phyloP scores from a whole-genome alignment of 23 tunicate species.

The Phallusia fumigata region DNA sequence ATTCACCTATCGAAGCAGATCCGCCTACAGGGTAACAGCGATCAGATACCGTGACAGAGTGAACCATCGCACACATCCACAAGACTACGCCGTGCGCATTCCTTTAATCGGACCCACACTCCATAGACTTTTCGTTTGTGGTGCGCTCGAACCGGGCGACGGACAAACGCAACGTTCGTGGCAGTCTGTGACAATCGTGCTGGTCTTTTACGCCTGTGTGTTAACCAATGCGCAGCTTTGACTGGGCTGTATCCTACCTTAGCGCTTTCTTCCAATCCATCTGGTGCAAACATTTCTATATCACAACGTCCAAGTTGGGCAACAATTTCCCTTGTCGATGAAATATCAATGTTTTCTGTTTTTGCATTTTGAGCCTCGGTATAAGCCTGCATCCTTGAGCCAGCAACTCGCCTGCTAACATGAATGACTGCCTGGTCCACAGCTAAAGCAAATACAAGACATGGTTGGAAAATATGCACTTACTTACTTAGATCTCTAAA shows the following conservation, averaged over 20 bases:
- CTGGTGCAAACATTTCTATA: slow-evolving; percentile 62
- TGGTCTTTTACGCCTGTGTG: no score
- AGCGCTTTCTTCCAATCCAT: background rate
- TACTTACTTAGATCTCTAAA: no score
- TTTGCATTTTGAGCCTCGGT: slow-evolving; percentile 85
- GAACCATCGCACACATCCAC: slow-evolving; percentile 52
- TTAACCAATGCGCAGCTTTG: no score
- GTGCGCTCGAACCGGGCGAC: background rate
- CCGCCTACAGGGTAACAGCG: slow-evolving; percentile 49
- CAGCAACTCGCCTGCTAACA: background rate
- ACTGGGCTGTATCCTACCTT: background rate
- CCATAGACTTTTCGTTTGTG: background rate
- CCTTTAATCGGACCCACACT: background rate
- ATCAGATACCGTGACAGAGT: slow-evolving; percentile 32
- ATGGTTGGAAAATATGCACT: background rate
- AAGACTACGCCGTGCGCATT: background rate
- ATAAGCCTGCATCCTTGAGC: slow-evolving; percentile 37
- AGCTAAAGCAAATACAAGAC: background rate
- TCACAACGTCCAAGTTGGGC: slow-evolving; percentile 55
- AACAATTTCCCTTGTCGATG: slow-evolving; percentile 49
- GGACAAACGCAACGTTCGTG: background rate
- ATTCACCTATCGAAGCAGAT: slow-evolving; percentile 59
- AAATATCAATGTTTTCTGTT: slow-evolving; percentile 57
- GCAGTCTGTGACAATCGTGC: no score
- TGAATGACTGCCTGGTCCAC: background rate